Base-by-base conservation (phyloP, 1,140 invertebrate species). In the Lordiphosa mommai region DNA sequence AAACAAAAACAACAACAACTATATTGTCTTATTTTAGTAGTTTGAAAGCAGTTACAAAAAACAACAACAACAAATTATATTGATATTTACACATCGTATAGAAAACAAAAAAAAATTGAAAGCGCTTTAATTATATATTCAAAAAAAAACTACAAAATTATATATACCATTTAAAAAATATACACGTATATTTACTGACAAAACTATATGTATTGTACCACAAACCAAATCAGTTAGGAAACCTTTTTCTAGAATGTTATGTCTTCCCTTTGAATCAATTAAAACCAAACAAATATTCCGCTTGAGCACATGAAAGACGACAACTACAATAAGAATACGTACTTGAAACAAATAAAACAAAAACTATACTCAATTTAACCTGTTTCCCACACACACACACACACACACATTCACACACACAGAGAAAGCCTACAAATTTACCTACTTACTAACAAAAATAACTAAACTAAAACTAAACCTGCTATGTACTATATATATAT, bases 231-330 rank as follows among this genome's bases (percentile, higher is more conserved):
- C 76, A 82, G 61, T 82, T 68, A 82, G 52, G 73, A 84, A 84
- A 66, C 63, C 67, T 74, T 82, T 82, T 82, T 82, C 71, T 82
- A 82, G 76, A 82, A 82, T 82, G 71, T 82, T 82, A 82, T 82
- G 76, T 82, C 76, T 82, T 82, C 76, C 76, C 76, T 82, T 80
- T 82, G 71, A 76, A 82, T 82, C 76, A 82, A 82, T 82, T 82
- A 82, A 68, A 59, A 48, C 44, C 57, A 49, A 17, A 12, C 12
- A 40, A 64, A 29, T 27, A 27, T 27, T 27, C 23, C 23, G 23
- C 23, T 27, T 27, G 23, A 27, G 23, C 23, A 27, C 23, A 13
- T 6, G n/a, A 32, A 46, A 46, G 36, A 36, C 38, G 36, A 66
- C 52, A 58, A 66, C 44, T 43, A 66, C 44, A 66, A 66, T 66